phyloP scores from a whole-genome alignment of 2,113 vertebrate genomes.

The Leucopternis melanops region DNA sequence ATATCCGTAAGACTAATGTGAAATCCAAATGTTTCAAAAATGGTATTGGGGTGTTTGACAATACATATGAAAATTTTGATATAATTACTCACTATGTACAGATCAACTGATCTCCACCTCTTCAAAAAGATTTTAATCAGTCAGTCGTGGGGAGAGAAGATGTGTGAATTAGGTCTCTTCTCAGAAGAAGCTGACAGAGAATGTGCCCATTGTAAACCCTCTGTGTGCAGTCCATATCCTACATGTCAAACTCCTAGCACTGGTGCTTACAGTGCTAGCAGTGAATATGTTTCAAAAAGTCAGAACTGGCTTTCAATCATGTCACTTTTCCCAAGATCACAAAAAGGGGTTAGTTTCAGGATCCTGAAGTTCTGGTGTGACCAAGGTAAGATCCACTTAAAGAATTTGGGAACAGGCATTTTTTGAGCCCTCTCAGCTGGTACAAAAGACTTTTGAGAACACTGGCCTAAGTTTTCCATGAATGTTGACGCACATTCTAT shows the following conservation, averaged over 20 bases:
- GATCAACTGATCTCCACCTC: neutral
- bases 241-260: neutral
- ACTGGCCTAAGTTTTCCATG: neutral
- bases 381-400: neutral
- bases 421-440: neutral
- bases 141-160: accelerated
- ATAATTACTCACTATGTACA: neutral
- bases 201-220: neutral
- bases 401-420: neutral
- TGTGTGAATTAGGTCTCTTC: neutral
- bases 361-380: neutral
- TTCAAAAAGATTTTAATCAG: neutral
- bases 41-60: neutral
- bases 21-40: neutral
- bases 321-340: neutral
- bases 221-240: neutral
- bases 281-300: neutral
- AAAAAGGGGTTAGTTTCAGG: neutral
- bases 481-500: no score
- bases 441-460: neutral
- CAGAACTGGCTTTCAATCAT: neutral
- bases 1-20: neutral
- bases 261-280: neutral
- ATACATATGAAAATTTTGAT: neutral
- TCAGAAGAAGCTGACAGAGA: neutral